phyloP scores from a whole-genome alignment of 2,888 invertebrate genomes.

The Eulithis prunata region DNA sequence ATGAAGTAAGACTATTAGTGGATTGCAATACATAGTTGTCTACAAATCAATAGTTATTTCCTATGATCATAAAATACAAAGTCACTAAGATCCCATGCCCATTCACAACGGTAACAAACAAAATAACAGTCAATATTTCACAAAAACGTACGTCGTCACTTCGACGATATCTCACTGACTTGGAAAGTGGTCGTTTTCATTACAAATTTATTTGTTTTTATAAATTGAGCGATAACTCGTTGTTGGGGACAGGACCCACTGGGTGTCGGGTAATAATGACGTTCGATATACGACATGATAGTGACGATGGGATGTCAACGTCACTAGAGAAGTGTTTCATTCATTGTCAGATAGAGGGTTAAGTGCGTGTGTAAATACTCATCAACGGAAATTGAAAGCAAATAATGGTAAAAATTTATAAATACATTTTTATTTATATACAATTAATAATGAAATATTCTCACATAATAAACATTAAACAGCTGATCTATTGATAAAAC shows the following conservation, averaged over 20 bases:
- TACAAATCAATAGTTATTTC: too few relatives aligned
- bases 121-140: slow-evolving; percentile 32
- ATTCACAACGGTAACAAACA: slow-evolving; percentile 24
- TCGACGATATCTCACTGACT: slow-evolving; percentile 34
- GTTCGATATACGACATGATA: slow-evolving; percentile 62
- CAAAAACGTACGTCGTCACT: slow-evolving; percentile 33
- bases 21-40: too few relatives aligned
- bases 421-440: too few relatives aligned
- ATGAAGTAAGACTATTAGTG: too few relatives aligned
- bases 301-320: slow-evolving; percentile 24
- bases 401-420: too few relatives aligned
- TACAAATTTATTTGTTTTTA: slow-evolving; percentile 48
- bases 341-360: slow-evolving; percentile 8
- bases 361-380: too few relatives aligned
- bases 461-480: too few relatives aligned
- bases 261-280: slow-evolving; percentile 61
- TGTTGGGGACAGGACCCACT: slow-evolving; percentile 60
- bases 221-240: slow-evolving; percentile 75
- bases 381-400: too few relatives aligned
- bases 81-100: neutral
- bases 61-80: too few relatives aligned
- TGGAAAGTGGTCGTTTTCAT: slow-evolving; percentile 40
- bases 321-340: slow-evolving; percentile 25
- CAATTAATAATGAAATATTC: too few relatives aligned
- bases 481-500: too few relatives aligned